Conservation (phyloP, 2,888 invertebrate species). For the Aphelenchoides bicaudatus region DNA sequence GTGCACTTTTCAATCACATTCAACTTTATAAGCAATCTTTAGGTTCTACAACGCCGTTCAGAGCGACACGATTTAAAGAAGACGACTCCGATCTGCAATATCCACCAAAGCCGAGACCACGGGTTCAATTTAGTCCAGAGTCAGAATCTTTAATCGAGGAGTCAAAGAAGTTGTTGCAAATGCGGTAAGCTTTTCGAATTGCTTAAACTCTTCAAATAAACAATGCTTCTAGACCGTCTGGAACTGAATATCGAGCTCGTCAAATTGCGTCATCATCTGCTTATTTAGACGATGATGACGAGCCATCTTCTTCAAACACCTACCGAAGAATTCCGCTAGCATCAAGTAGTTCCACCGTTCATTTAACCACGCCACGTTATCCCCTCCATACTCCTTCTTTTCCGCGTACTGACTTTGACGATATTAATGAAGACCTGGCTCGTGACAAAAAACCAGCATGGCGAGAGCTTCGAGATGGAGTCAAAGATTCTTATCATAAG, state of each 20-base stretch:
- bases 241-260: neutral
- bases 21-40: no score
- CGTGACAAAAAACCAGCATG: constrained; percentile 50
- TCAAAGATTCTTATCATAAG: constrained; percentile 53
- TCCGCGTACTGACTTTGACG: constrained; percentile 51
- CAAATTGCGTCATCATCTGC: neutral
- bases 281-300: constrained; percentile 6
- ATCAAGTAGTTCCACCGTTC: neutral
- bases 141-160: constrained; percentile 34
- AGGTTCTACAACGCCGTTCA: no score
- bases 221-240: neutral
- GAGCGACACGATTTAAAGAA: no score
- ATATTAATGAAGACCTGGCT: constrained; percentile 43
- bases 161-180: constrained; percentile 29
- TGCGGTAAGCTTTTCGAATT: constrained; percentile 15
- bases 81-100: no score
- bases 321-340: constrained; percentile 11
- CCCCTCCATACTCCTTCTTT: constrained; percentile 31
- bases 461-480: constrained; percentile 51
- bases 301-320: constrained; percentile 1
- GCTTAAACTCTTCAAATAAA: no score
- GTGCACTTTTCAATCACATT: no score
- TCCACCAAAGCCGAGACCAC: no score
- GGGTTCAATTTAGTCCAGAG: constrained; percentile 31
- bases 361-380: constrained; percentile 22